Percentiles rank a stretch among this genome's conserved stretches.
Evolutionary conservation across 2,113 vertebrate species (phyloP).

Genomic region (Sylvietta virens): DNA sequence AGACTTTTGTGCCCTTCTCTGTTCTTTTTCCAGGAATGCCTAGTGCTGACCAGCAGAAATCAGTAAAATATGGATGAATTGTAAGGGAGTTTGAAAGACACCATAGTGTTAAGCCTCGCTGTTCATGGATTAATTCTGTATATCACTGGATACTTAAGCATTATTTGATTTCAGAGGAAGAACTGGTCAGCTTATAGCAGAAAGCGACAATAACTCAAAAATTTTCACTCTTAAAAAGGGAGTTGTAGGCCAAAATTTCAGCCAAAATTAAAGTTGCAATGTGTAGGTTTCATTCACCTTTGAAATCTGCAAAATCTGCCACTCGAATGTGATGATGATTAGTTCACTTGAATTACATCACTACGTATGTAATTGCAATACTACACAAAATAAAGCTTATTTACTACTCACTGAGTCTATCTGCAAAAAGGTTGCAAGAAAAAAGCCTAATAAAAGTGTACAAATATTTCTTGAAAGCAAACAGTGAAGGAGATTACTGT

Average conservation of each 20-base stretch:
- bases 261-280: background rate
- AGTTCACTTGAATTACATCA: background rate
- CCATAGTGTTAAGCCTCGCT: fast-evolving
- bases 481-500: background rate
- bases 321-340: background rate
- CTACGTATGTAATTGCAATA: background rate
- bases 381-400: background rate
- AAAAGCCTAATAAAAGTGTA: background rate
- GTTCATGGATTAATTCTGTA: background rate
- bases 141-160: background rate
- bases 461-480: background rate
- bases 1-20: background rate
- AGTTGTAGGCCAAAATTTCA: background rate
- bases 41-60: background rate
- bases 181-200: background rate
- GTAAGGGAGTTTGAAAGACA: background rate
- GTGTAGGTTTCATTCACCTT: background rate
- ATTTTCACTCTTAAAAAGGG: background rate
- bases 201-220: background rate
- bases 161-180: background rate
- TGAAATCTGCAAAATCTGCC: background rate
- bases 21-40: background rate
- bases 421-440: background rate
- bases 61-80: background rate
- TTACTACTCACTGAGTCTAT: background rate